These are phyloP conservation scores for Aporrectodea caliginosa DNA, from an alignment of 1,140 invertebrate genomes.

Conservation along the genomic window DNA sequence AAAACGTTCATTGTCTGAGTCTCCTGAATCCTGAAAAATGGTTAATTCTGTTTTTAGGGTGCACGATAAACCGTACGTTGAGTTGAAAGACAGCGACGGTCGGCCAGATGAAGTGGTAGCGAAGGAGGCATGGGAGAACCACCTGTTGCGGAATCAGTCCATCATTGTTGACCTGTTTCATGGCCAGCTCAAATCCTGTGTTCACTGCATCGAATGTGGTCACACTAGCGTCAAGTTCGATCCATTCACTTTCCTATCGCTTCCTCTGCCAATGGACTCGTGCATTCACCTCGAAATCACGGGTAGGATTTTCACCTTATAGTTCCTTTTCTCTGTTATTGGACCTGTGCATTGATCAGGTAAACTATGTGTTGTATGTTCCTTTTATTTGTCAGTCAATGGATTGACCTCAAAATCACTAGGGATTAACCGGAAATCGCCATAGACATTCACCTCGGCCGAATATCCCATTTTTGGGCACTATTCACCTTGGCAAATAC, in stretches of 20 bases:
- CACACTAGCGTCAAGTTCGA: constrained; percentile 80
- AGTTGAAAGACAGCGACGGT: constrained; percentile 73
- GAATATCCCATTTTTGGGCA: too few relatives aligned
- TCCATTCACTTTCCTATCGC: constrained; percentile 79
- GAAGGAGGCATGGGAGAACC: constrained; percentile 70
- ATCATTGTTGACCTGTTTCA: constrained; percentile 86
- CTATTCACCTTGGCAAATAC: too few relatives aligned
- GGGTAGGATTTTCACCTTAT: too few relatives aligned
- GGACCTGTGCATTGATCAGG: neutral
- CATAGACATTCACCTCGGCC: too few relatives aligned
- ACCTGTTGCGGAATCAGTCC: constrained; percentile 72
- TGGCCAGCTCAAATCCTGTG: constrained; percentile 79
- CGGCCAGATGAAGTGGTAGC: constrained; percentile 69
- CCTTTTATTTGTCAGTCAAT: too few relatives aligned
- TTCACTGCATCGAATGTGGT: constrained; percentile 72
- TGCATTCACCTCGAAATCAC: constrained; percentile 67
- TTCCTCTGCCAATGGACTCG: constrained; percentile 68
- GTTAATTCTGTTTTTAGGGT: constrained; percentile 41
- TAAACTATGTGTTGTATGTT: too few relatives aligned
- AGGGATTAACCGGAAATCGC: too few relatives aligned
- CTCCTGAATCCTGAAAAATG: too few relatives aligned
- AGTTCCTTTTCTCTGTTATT: neutral
- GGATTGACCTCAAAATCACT: too few relatives aligned
- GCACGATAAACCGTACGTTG: constrained; percentile 63
- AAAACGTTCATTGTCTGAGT: constrained; percentile 1